Conservation (phyloP, 2,797 vertebrate species). For the Silurus lanzhouensis region DNA sequence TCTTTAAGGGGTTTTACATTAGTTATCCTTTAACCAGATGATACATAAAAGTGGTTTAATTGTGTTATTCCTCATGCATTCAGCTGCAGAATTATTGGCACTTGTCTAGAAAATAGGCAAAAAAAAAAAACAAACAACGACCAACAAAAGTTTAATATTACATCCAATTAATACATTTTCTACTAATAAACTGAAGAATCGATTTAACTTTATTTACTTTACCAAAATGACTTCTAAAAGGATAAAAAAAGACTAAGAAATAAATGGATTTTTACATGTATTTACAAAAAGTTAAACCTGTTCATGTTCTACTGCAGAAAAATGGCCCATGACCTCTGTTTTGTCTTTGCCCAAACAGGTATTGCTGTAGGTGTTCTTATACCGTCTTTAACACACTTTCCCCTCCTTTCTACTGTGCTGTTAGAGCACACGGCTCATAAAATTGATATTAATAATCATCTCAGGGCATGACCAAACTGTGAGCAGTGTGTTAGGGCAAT, state of each 20-base stretch:
- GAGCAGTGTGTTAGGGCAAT: constrained; percentile 5
- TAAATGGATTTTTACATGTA: neutral
- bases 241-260: neutral
- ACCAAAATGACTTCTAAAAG: neutral
- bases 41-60: neutral
- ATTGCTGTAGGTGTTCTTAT: neutral
- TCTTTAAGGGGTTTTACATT: neutral
- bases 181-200: neutral
- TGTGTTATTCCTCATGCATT: neutral
- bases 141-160: neutral
- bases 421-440: neutral
- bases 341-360: neutral
- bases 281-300: neutral
- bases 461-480: constrained; percentile 8
- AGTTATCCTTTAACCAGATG: neutral
- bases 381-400: neutral
- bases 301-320: neutral
- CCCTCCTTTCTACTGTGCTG: neutral
- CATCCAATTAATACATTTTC: neutral
- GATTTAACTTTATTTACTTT: neutral
- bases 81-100: neutral
- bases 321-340: neutral
- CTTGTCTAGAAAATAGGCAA: neutral
- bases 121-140: neutral
- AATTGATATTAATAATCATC: neutral